Percentiles rank a stretch among this genome's conserved stretches.
Conservation (phyloP, 2,113 vertebrate genomes). For the Lonchura striata region DNA sequence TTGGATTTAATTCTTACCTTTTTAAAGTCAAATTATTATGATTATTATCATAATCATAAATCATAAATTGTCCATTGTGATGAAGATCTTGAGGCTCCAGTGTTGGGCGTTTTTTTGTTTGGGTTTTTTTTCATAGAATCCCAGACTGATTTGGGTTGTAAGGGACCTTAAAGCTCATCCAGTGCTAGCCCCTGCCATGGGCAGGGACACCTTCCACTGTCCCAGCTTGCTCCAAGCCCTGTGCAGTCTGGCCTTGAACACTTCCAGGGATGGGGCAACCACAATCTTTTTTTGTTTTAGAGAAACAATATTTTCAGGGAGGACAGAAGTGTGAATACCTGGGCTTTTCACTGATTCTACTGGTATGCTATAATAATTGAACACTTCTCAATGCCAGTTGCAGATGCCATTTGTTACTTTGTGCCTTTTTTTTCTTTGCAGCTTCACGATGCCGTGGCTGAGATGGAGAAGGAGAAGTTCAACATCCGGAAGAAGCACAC, state of each 20-base stretch:
- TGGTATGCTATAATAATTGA: accelerated
- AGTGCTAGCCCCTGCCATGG: neutral
- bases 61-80: neutral
- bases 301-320: neutral
- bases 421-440: slow-evolving; percentile 19
- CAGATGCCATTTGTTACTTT: neutral
- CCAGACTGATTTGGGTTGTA: neutral
- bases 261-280: neutral
- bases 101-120: neutral
- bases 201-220: neutral
- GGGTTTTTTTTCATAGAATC: neutral
- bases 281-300: neutral
- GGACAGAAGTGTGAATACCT: neutral
- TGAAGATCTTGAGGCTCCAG: neutral
- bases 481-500: slow-evolving; percentile 87
- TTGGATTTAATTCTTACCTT: neutral
- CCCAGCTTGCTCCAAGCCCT: neutral
- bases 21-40: neutral
- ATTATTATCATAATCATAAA: neutral
- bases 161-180: neutral
- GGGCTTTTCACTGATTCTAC: neutral
- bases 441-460: slow-evolving; percentile 82
- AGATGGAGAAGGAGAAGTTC: slow-evolving; percentile 94
- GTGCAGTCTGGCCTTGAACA: accelerated
- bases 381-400: neutral